Evolutionary conservation across 2,888 invertebrate genomes (phyloP).

Genomic region (Apamea anceps): DNA sequence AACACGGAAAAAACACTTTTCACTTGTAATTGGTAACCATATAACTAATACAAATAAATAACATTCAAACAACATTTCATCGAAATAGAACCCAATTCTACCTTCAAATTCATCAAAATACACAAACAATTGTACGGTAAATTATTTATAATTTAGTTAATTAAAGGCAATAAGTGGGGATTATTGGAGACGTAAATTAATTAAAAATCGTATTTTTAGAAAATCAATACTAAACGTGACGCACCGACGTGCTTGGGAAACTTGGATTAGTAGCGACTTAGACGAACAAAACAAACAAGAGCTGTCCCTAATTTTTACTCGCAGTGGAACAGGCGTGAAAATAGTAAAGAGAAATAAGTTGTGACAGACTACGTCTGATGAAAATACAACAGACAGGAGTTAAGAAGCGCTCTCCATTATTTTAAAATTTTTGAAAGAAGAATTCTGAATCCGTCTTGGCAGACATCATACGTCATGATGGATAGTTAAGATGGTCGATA

Average conservation of each 20-base stretch:
- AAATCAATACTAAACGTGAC: neutral
- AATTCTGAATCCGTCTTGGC: neutral
- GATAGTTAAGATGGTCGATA: neutral
- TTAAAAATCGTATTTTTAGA: neutral
- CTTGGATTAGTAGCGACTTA: neutral
- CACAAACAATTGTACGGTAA: slow-evolving; percentile 4
- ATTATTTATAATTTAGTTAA: neutral
- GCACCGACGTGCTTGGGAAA: neutral
- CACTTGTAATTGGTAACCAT: slow-evolving; percentile 64
- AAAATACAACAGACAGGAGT: neutral
- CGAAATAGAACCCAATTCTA: slow-evolving; percentile 29
- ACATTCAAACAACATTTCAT: slow-evolving; percentile 43
- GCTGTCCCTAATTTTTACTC: neutral
- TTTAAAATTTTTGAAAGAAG: neutral
- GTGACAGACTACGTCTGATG: neutral
- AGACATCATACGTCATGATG: neutral
- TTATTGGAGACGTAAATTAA: neutral
- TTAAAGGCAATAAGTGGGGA: slow-evolving; percentile 7
- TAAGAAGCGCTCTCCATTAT: neutral
- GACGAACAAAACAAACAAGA: slow-evolving; percentile 14
- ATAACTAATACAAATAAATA: slow-evolving; percentile 54
- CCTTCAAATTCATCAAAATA: slow-evolving; percentile 27
- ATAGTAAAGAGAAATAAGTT: neutral
- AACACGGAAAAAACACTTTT: slow-evolving; percentile 59
- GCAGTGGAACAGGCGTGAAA: neutral